Conservation (phyloP, 2,113 vertebrate genomes). For the Canis aureus region DNA sequence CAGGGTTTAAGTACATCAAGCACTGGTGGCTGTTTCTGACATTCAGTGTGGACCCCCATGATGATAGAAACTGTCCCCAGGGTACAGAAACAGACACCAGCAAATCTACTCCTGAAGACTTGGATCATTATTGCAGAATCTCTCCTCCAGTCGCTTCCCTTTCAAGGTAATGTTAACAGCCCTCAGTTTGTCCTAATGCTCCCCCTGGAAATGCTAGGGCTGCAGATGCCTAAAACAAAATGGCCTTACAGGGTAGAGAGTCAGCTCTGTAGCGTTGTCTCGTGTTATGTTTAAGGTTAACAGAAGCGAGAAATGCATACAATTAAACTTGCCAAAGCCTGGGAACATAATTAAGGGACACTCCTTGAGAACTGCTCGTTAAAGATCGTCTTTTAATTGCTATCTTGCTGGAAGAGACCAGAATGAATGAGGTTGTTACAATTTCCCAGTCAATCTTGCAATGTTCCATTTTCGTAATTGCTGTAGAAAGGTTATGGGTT, state of each 20-base stretch:
- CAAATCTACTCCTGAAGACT: too few relatives aligned
- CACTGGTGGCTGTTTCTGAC: fast-evolving
- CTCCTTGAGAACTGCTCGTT: background rate
- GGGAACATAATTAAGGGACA: conserved; percentile 21
- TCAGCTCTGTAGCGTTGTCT: background rate
- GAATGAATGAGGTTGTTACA: conserved; percentile 4
- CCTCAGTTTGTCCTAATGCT: fast-evolving
- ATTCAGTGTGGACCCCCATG: fast-evolving
- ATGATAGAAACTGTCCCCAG: fast-evolving
- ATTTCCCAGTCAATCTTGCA: background rate
- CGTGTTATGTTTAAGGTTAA: background rate
- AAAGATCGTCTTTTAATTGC: conserved; percentile 44
- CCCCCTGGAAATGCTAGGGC: fast-evolving
- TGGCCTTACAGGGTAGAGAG: fast-evolving
- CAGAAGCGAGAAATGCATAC: background rate
- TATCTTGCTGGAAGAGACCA: conserved; percentile 33
- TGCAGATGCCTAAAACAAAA: fast-evolving
- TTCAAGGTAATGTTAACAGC: fast-evolving
- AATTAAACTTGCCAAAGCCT: background rate
- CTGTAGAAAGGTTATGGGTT: background rate
- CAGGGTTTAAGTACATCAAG: fast-evolving
- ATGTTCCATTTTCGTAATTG: fast-evolving
- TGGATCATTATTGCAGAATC: fast-evolving
- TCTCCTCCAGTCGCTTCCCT: background rate
- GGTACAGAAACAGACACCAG: fast-evolving